phyloP scores from a whole-genome alignment of 2,797 vertebrate species.

The Alectoris magna region DNA sequence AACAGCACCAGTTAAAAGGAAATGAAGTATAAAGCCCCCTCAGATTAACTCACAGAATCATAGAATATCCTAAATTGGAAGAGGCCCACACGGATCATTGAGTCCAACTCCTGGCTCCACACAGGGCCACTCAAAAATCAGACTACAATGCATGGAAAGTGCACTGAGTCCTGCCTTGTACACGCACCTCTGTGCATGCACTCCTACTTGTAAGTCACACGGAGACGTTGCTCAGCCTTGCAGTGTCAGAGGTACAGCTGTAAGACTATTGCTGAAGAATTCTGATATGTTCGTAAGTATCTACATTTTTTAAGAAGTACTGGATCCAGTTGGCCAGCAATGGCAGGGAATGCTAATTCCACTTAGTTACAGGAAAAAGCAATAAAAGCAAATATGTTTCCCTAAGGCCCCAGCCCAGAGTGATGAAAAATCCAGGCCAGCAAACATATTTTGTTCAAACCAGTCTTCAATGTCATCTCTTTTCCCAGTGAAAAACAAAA shows the following conservation, averaged over 20 bases:
- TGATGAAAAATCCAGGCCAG: slow-evolving; percentile 39
- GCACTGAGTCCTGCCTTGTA: background rate
- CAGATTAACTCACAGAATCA: background rate
- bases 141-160: background rate
- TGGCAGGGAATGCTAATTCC: slow-evolving; percentile 18
- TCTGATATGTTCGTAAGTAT: background rate
- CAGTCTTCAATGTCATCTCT: background rate
- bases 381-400: slow-evolving; percentile 42
- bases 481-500: background rate
- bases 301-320: background rate
- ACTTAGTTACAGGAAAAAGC: background rate
- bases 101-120: too few species aligned
- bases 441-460: background rate
- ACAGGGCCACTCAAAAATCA: too few species aligned
- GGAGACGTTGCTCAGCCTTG: background rate
- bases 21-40: background rate
- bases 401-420: background rate
- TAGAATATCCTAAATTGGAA: too few species aligned
- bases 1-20: background rate
- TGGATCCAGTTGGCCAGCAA: slow-evolving; percentile 29
- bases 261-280: background rate
- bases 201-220: background rate
- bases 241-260: background rate
- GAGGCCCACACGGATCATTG: too few species aligned
- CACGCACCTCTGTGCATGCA: rapidly evolving